These are phyloP conservation scores for Loripinus fragilis DNA, from an alignment of 2,888 invertebrate genomes.

Conservation along the genomic window DNA sequence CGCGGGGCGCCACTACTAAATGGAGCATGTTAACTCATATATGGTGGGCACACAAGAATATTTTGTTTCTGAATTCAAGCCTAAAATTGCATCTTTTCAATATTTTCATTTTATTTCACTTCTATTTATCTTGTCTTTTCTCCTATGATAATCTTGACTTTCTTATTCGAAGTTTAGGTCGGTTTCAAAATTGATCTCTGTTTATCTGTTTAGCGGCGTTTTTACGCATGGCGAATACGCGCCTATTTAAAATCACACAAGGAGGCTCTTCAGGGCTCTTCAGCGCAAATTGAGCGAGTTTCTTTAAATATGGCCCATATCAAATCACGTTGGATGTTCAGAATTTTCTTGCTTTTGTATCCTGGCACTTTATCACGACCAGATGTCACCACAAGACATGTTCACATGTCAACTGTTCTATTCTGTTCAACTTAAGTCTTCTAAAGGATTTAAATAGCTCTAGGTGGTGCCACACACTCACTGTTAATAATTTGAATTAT, in stretches of 20 bases:
- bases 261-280: neutral
- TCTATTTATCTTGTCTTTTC: no score
- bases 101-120: no score
- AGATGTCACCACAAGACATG: neutral
- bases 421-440: no score
- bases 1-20: no score
- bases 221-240: neutral
- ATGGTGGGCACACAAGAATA: no score
- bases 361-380: neutral
- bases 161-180: no score
- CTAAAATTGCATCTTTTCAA: no score
- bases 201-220: neutral
- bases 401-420: neutral
- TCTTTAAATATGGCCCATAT: neutral
- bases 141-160: no score
- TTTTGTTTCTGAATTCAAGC: no score
- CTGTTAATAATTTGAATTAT: no score
- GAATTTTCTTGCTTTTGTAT: neutral
- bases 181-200: no score
- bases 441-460: neutral
- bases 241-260: neutral
- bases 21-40: no score
- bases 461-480: neutral
- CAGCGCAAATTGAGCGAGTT: neutral
- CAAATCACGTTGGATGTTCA: neutral